These are phyloP conservation scores for Eubasilissa regina DNA, from an alignment of 1,140 invertebrate species.

Conservation along the genomic window DNA sequence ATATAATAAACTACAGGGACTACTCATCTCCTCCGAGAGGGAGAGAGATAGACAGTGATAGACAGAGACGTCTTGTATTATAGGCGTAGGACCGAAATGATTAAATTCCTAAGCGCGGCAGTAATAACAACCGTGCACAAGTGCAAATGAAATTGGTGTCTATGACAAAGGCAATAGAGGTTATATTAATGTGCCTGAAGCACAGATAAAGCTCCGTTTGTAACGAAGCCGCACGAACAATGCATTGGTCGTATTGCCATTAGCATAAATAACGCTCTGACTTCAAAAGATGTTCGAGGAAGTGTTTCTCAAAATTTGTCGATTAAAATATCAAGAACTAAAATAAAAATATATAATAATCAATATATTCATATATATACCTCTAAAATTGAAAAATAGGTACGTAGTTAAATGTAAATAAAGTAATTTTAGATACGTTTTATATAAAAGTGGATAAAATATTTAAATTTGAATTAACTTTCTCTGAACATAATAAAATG, in stretches of 20 bases:
- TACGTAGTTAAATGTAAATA: too few species aligned
- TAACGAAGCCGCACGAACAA: slow-evolving; percentile 49
- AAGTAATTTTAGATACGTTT: too few species aligned
- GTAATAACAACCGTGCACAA: slow-evolving; percentile 3
- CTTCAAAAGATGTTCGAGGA: slow-evolving; percentile 35
- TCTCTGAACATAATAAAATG: too few species aligned
- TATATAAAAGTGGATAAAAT: too few species aligned
- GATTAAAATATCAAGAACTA: neutral
- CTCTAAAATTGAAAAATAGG: too few species aligned
- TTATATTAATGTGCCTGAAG: slow-evolving; percentile 33
- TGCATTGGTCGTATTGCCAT: slow-evolving; percentile 57
- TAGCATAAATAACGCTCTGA: slow-evolving; percentile 58
- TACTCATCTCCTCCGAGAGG: neutral
- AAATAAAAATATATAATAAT: neutral
- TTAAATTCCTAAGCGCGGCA: slow-evolving; percentile 38
- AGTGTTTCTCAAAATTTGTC: slow-evolving; percentile 14
- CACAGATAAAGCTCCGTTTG: slow-evolving; percentile 33
- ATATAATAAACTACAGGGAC: neutral
- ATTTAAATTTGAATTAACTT: too few species aligned
- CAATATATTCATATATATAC: too few species aligned
- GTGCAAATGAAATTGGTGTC: slow-evolving; percentile 20
- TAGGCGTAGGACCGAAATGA: slow-evolving; percentile 45
- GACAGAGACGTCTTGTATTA: slow-evolving; percentile 19
- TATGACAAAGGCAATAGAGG: slow-evolving; percentile 25
- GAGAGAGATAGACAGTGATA: slow-evolving; percentile 20